Percentiles rank a stretch among this genome's conserved stretches.
These are phyloP conservation scores for Marisa cornuarietis DNA, from an alignment of 1,140 invertebrate genomes.

Conservation along the genomic window DNA sequence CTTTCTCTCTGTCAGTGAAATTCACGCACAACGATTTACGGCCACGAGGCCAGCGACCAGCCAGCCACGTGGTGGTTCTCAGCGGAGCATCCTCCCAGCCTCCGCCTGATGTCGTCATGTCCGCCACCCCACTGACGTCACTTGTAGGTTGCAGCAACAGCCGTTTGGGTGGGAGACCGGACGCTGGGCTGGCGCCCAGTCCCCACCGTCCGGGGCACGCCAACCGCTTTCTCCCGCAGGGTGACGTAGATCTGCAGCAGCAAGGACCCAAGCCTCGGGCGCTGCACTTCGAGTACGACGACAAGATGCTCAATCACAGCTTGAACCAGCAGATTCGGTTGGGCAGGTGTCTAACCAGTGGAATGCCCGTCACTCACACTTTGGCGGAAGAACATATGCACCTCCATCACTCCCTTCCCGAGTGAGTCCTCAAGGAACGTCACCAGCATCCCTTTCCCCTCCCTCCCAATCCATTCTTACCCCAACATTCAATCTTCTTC, in stretches of 20 bases:
- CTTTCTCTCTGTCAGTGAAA: background rate
- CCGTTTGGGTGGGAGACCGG: too few species aligned
- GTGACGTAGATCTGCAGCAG: background rate
- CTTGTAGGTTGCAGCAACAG: too few species aligned
- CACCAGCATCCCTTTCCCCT: too few species aligned
- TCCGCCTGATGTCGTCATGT: background rate
- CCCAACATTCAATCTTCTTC: too few species aligned
- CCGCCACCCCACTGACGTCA: too few species aligned
- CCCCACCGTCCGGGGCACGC: background rate
- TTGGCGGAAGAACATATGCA: slow-evolving; percentile 29
- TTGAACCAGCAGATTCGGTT: slow-evolving; percentile 16
- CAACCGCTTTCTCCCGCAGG: background rate
- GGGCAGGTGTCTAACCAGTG: slow-evolving; percentile 21
- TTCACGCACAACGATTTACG: background rate
- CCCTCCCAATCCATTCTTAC: too few species aligned
- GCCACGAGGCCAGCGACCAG: background rate
- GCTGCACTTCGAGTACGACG: slow-evolving; percentile 2
- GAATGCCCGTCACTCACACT: slow-evolving; percentile 26
- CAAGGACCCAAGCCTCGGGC: background rate
- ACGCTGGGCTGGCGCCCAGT: too few species aligned
- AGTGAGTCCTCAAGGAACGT: background rate
- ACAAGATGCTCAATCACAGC: slow-evolving; percentile 4
- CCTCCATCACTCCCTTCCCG: slow-evolving; percentile 20
- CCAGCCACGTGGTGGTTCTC: background rate
- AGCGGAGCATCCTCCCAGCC: background rate